A percentile compares a stretch with the other conserved stretches of the same genome.
These are phyloP conservation scores for Girardia tigrina DNA, from an alignment of 2,888 invertebrate species.

Conservation along the genomic window DNA sequence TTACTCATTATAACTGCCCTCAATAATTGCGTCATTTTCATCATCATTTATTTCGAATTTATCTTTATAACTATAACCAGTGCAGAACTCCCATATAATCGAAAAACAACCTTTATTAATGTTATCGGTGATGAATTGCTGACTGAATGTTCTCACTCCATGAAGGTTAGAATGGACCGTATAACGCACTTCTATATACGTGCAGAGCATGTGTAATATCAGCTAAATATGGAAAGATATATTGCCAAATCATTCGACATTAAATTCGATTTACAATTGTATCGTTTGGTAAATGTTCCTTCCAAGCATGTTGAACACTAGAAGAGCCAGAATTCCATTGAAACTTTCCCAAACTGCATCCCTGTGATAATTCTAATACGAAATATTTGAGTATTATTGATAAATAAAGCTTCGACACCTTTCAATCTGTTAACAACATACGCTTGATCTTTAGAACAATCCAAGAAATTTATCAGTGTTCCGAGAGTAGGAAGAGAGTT, in stretches of 20 bases:
- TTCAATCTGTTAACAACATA: slow-evolving; percentile 16
- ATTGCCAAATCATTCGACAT: not conserved
- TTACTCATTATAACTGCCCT: too few species aligned
- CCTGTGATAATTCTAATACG: slow-evolving; percentile 24
- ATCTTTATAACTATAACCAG: too few species aligned
- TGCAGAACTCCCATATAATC: too few species aligned
- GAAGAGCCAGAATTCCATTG: slow-evolving; percentile 24
- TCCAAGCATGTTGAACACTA: not conserved
- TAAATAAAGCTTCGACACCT: not conserved
- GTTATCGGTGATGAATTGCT: not conserved
- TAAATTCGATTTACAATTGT: not conserved
- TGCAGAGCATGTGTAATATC: not conserved
- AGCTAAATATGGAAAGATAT: not conserved
- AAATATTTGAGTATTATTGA: not conserved
- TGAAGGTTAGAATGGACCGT: not conserved
- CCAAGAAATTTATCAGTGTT: slow-evolving; percentile 25
- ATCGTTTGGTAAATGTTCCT: slow-evolving; percentile 31
- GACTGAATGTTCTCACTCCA: not conserved
- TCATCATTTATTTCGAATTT: too few species aligned
- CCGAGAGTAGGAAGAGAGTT: not conserved
- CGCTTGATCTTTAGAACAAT: slow-evolving; percentile 28
- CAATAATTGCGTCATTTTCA: too few species aligned
- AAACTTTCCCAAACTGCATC: not conserved
- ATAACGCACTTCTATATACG: not conserved
- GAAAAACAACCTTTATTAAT: not conserved